Conservation (phyloP, 2,797 vertebrate genomes). For the Hippocampus kuda region DNA sequence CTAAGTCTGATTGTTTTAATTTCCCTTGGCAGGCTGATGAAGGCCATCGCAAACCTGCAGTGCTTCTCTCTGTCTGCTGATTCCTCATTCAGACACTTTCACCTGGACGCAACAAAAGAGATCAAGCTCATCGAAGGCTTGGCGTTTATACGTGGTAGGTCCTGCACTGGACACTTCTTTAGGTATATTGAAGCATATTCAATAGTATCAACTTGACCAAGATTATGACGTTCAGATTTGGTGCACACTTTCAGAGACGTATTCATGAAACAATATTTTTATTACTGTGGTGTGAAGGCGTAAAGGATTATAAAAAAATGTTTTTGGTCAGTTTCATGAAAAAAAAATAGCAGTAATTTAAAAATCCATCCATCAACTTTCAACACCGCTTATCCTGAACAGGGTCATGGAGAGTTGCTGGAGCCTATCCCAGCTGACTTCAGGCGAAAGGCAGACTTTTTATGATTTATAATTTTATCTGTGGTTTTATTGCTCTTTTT, state of each 20-base stretch:
- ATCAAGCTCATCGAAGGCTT: conserved; percentile 76
- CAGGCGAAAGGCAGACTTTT: too few relatives aligned
- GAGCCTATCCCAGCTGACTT: too few relatives aligned
- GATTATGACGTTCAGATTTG: too few relatives aligned
- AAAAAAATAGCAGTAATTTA: not conserved
- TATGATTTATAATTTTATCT: too few relatives aligned
- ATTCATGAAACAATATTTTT: not conserved
- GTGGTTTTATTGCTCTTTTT: too few relatives aligned
- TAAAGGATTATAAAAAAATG: not conserved
- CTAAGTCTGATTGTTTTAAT: not conserved
- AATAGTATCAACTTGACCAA: not conserved
- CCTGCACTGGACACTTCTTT: not conserved
- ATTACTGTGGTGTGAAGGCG: not conserved
- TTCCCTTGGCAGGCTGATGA: conserved; percentile 67
- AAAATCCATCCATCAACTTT: not conserved
- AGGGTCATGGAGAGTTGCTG: too few relatives aligned
- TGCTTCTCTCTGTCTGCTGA: conserved; percentile 78
- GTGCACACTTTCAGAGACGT: not conserved
- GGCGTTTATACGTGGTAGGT: conserved; percentile 79
- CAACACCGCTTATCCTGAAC: too few relatives aligned
- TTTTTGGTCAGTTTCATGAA: not conserved
- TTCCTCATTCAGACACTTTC: conserved; percentile 82
- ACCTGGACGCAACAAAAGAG: conserved; percentile 82
- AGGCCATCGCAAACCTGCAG: conserved; percentile 84
- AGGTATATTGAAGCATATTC: not conserved